Base-by-base conservation (phyloP, 2,797 vertebrate genomes). In the Cynopterus sphinx region DNA sequence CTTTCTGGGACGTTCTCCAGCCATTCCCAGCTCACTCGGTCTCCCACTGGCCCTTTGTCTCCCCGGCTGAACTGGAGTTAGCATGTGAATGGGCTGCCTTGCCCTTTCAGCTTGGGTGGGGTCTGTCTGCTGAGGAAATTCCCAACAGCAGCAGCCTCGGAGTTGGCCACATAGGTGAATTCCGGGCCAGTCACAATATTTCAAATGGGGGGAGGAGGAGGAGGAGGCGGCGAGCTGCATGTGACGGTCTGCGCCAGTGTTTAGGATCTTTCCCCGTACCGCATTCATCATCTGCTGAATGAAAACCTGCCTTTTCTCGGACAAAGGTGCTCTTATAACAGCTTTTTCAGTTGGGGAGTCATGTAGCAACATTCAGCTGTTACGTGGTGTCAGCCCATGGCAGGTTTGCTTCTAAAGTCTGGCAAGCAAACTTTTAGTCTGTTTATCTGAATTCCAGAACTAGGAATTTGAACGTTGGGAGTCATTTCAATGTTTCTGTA, bases 71-170 rank as follows among this genome's bases (percentile, higher is more conserved):
- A 13, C 36, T 12, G 67, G 13, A 71, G 36, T 98, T 97, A 97
- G 95, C 97, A 98, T 98, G 28, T 97, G 94, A 98, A 98, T 96
- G 36, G 94, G n/a, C 43, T 79, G 21, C 2, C 67, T 63, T 4
- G 90, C 68, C 46, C 70, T 74, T 79, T 67, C 71, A 17, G 10
- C 36, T 2, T 7, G 67, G 96, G 59, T n/a, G 36, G 51, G 26
- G 22, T 39, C 53, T 17, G 57, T 4, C 31, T 7, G 36, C 53
- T 26, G 31, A 61, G 77, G 77, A 51, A 31, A 11, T 8, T 6
- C 6, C 53, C 57, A 74, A 46, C 21, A 53, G 71, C 74, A 57
- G 36, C 61, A 26, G 31, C 41, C 28, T 6, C 9, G 9, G 6
- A 16, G 79, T 10, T 33, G 19, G 6, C 59, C 49, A 53, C 43